These are phyloP conservation scores for Gopherus evgoodei DNA, from an alignment of 2,113 vertebrate species.

Conservation along the genomic window DNA sequence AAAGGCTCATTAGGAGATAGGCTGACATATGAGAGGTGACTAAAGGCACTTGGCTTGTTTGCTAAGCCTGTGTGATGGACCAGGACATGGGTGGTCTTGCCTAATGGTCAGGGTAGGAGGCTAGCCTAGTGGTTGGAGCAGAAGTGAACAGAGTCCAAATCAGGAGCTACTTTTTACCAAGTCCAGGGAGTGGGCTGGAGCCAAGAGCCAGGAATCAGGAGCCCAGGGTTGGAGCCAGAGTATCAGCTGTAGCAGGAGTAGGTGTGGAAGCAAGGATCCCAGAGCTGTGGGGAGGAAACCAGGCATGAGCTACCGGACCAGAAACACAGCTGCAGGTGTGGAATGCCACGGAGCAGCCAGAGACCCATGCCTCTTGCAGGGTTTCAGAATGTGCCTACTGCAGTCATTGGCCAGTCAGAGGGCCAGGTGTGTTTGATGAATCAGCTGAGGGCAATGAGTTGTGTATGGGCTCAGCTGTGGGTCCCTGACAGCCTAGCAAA, in stretches of 20 bases:
- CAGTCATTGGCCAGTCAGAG: neutral
- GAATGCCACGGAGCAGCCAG: neutral
- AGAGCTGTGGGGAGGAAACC: neutral
- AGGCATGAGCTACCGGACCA: too few species aligned
- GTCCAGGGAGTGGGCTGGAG: neutral
- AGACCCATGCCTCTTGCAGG: neutral
- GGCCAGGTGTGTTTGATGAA: neutral
- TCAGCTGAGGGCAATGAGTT: neutral
- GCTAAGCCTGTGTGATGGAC: neutral
- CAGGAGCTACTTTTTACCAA: neutral
- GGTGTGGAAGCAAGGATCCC: too few species aligned
- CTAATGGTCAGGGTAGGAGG: neutral
- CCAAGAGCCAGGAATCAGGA: neutral
- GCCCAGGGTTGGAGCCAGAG: too few species aligned
- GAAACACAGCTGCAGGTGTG: neutral
- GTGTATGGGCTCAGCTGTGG: too few species aligned
- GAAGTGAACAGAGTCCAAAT: neutral
- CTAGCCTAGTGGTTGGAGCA: neutral
- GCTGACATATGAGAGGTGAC: neutral
- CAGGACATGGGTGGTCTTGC: neutral
- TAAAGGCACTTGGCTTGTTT: neutral
- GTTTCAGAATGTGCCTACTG: neutral
- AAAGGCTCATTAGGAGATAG: too few species aligned
- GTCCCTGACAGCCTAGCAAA: too few species aligned
- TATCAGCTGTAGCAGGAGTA: neutral